phyloP scores from a whole-genome alignment of 2,797 vertebrate species.

The Eremophila alpestris region DNA sequence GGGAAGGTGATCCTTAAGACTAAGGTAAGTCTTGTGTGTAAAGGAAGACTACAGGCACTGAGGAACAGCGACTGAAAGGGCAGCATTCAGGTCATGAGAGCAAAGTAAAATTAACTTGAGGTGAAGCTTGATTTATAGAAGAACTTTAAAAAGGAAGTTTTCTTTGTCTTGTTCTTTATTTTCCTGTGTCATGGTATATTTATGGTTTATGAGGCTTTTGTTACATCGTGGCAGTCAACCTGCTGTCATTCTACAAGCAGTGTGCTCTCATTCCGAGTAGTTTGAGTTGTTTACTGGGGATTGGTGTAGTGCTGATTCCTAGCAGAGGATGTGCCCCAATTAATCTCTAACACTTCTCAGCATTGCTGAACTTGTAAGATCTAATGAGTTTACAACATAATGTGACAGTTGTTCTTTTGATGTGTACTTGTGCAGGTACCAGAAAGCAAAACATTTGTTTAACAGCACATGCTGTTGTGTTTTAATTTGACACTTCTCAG shows the following conservation, averaged over 20 bases:
- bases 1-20: background rate
- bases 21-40: background rate
- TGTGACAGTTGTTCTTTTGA: background rate
- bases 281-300: background rate
- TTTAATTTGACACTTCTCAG: background rate
- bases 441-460: background rate
- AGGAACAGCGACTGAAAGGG: background rate
- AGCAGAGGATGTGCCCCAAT: background rate
- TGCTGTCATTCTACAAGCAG: background rate
- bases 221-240: background rate
- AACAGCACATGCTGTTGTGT: background rate
- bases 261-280: background rate
- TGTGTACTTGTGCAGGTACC: background rate
- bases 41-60: background rate
- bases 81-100: background rate
- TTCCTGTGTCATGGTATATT: background rate
- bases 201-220: background rate
- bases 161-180: background rate
- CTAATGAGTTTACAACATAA: background rate
- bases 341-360: background rate
- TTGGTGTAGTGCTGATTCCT: background rate
- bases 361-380: background rate
- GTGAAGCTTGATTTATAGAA: background rate
- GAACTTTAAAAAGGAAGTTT: background rate
- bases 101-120: background rate